A percentile compares a stretch with the other conserved stretches of the same genome.
Evolutionary conservation across 2,888 invertebrate species (phyloP).

Genomic region (Nesidiocoris tenuis): DNA sequence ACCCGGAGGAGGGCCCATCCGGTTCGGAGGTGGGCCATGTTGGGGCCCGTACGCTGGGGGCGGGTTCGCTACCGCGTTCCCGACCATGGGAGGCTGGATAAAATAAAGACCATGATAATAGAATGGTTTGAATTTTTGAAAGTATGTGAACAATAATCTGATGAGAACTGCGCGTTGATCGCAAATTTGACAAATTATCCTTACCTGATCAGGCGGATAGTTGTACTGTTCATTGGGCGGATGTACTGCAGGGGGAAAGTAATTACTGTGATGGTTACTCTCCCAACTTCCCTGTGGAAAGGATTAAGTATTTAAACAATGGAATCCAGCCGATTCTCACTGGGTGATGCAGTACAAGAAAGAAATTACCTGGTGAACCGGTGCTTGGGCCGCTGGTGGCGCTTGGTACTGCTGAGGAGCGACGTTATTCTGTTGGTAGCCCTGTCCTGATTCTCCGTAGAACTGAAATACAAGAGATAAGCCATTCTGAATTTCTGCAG

Average conservation of each 20-base stretch:
- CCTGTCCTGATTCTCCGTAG: slow-evolving; percentile 9
- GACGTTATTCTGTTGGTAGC: slow-evolving; percentile 11
- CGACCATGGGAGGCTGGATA: slow-evolving; percentile 14
- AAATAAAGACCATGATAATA: too few species aligned
- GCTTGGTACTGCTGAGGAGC: slow-evolving; percentile 19
- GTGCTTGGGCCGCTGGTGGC: not conserved
- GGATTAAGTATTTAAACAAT: too few species aligned
- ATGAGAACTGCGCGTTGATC: too few species aligned
- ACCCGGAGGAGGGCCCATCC: slow-evolving; percentile 10
- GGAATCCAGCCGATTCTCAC: too few species aligned
- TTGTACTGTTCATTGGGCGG: slow-evolving; percentile 7
- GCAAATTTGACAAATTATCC: too few species aligned
- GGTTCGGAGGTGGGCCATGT: slow-evolving; percentile 1
- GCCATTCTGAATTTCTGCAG: too few species aligned
- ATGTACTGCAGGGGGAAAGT: slow-evolving; percentile 12
- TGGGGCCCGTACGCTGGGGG: not conserved
- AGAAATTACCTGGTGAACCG: not conserved
- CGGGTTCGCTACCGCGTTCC: not conserved
- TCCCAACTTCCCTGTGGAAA: slow-evolving; percentile 23
- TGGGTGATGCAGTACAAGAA: too few species aligned
- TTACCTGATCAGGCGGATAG: slow-evolving; percentile 6
- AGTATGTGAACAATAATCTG: too few species aligned
- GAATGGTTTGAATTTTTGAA: too few species aligned
- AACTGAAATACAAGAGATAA: not conserved
- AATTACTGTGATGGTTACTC: not conserved